Evolutionary conservation across 2,888 invertebrate species (phyloP).

Genomic region (Paralinhomoeus sp.): DNA sequence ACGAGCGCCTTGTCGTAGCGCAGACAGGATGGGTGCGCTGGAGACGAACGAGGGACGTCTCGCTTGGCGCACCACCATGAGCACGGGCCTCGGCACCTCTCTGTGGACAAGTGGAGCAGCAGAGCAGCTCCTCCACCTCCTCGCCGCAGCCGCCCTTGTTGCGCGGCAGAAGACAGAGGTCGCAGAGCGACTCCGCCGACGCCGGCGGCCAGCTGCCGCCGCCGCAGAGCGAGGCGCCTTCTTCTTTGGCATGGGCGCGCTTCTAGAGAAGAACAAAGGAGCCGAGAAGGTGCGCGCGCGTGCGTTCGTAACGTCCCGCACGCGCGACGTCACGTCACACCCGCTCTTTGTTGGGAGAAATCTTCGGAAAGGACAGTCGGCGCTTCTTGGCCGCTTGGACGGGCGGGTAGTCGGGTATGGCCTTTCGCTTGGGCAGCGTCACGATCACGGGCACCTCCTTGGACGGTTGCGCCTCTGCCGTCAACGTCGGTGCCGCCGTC

Average conservation of each 20-base stretch:
- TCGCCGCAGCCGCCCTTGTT: not conserved
- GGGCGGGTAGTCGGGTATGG: too few relatives aligned
- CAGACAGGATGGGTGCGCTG: conserved; percentile 35
- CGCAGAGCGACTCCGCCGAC: not conserved
- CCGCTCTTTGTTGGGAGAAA: too few relatives aligned
- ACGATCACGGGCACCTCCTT: too few relatives aligned
- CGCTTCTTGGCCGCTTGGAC: too few relatives aligned
- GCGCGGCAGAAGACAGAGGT: not conserved
- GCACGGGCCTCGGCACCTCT: not conserved
- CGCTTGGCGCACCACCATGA: not conserved
- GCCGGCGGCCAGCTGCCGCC: not conserved
- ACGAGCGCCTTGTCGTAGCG: conserved; percentile 30
- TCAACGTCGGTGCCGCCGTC: too few relatives aligned
- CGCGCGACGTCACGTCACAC: too few relatives aligned
- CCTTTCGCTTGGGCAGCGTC: too few relatives aligned
- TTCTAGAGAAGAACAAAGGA: too few relatives aligned
- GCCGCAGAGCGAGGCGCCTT: not conserved
- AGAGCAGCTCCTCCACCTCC: not conserved
- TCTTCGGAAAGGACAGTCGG: too few relatives aligned
- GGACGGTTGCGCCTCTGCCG: too few relatives aligned
- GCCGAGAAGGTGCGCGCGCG: too few relatives aligned
- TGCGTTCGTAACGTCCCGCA: too few relatives aligned
- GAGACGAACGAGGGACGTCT: conserved; percentile 1
- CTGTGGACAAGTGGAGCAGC: not conserved
- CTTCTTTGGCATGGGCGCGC: not conserved